These are phyloP conservation scores for Passer montanus DNA, from an alignment of 2,113 vertebrate species.

Conservation along the genomic window DNA sequence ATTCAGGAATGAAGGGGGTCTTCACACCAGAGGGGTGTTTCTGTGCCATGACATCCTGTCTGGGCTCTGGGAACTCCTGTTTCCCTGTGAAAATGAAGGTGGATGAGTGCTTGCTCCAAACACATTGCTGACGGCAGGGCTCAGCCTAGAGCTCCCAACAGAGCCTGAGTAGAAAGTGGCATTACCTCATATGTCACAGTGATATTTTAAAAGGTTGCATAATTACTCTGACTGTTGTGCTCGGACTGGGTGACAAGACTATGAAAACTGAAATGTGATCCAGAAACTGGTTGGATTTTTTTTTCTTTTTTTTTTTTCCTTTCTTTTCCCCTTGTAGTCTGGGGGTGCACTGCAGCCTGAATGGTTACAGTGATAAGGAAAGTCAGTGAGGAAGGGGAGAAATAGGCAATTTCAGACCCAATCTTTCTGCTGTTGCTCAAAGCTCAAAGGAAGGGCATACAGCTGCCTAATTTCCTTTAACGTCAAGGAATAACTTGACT, in stretches of 20 bases:
- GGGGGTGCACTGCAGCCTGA: neutral
- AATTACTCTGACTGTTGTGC: constrained; percentile 21
- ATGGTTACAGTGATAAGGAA: neutral
- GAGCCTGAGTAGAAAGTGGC: constrained; percentile 25
- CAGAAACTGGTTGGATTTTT: neutral
- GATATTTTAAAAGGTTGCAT: constrained; percentile 41
- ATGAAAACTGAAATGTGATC: neutral
- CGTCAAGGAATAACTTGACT: no score
- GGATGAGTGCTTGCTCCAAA: neutral
- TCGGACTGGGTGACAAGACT: neutral
- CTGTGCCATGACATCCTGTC: neutral
- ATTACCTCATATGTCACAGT: constrained; percentile 64
- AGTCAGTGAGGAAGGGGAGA: neutral
- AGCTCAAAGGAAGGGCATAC: neutral
- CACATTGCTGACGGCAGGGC: neutral
- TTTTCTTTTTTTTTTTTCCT: no score
- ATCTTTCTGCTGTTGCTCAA: neutral
- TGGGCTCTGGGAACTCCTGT: neutral
- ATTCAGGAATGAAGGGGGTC: neutral
- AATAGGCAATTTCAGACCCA: neutral
- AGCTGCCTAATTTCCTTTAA: neutral
- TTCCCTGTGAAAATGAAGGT: constrained; percentile 3
- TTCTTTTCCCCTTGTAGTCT: neutral
- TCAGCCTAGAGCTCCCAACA: constrained; percentile 3
- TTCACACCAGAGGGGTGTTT: neutral